Base-by-base conservation (phyloP, 1,140 invertebrate species). In the Vanessa atalanta region DNA sequence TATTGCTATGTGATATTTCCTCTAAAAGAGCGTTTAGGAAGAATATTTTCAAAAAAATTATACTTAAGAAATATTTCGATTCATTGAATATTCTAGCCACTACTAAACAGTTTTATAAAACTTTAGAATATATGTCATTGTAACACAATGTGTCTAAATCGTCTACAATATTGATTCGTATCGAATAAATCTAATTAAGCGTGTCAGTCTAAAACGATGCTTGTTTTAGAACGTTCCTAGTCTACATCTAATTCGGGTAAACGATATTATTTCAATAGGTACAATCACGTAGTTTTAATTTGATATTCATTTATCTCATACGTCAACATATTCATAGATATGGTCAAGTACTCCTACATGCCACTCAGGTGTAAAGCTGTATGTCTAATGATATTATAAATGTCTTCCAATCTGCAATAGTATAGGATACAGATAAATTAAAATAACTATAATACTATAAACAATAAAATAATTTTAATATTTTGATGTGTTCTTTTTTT, bases 251-350 rank as follows among this genome's bases (percentile, higher is more conserved):
- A 51, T 14, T 15, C 13, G 14, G 13, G 13, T 15, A 14, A 14
- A 51, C n/a, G 48, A 0, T 51, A 15, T 14, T 13, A 23, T 15
- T 20, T 20, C 31, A 65, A 48, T 65, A 65, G 64, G 64, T 65
- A 65, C 64, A 65, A 65, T 48, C 64, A 65, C 64, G 48, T 65
- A 47, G 1, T 31, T 26, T 16, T 53, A 16, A 53, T 53, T 53
- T 16, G 6, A 16, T 53, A 53, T 43, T 9, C 37, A 43, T 5
- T 9, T 11, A 43, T 43, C 37, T 43, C 26, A 31, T 4, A 31
- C 26, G 3, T 43, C 0, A 43, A 43, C 37, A 43, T 11, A 43
- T 43, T 43, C 37, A 5, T 26, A 20, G 55, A 60, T 26, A 26
- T 26, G 20, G 20, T 60, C 16, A 60, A 60, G 2, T 11, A 26